Evolutionary conservation across 2,113 vertebrate genomes (phyloP).

Genomic region (Eulemur rufifrons): DNA sequence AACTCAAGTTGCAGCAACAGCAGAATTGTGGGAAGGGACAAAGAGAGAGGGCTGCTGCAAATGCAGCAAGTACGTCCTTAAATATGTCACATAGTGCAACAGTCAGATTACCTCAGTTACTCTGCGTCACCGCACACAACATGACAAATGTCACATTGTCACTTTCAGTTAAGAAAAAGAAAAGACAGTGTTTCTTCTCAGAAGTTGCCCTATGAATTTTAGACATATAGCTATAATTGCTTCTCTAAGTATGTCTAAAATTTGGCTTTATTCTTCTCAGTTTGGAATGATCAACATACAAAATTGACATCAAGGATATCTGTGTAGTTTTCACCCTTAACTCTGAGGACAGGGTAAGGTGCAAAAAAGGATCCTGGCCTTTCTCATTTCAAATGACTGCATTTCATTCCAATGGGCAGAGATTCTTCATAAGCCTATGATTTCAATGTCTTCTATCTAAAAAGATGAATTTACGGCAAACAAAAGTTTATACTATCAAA

Average conservation of each 20-base stretch:
- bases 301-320: conserved; percentile 59
- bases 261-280: conserved; percentile 70
- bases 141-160: conserved; percentile 73
- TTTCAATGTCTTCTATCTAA: conserved; percentile 59
- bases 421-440: conserved; percentile 59
- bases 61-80: conserved; percentile 76
- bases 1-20: conserved; percentile 67
- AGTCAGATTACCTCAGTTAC: conserved; percentile 54
- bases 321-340: conserved; percentile 74
- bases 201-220: conserved; percentile 71
- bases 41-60: conserved; percentile 62
- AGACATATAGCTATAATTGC: conserved; percentile 62
- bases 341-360: conserved; percentile 78
- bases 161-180: conserved; percentile 51
- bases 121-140: conserved; percentile 71
- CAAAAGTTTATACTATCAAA: conserved; percentile 55
- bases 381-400: conserved; percentile 71
- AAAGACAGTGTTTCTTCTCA: conserved; percentile 75
- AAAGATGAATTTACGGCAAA: conserved; percentile 60
- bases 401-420: conserved; percentile 67
- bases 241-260: conserved; percentile 60
- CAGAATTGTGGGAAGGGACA: conserved; percentile 59
- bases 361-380: conserved; percentile 32
- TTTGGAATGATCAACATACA: conserved; percentile 67
- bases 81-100: conserved; percentile 72